Conservation (phyloP, 2,797 vertebrate genomes). For the Poeciliopsis presidionis region DNA sequence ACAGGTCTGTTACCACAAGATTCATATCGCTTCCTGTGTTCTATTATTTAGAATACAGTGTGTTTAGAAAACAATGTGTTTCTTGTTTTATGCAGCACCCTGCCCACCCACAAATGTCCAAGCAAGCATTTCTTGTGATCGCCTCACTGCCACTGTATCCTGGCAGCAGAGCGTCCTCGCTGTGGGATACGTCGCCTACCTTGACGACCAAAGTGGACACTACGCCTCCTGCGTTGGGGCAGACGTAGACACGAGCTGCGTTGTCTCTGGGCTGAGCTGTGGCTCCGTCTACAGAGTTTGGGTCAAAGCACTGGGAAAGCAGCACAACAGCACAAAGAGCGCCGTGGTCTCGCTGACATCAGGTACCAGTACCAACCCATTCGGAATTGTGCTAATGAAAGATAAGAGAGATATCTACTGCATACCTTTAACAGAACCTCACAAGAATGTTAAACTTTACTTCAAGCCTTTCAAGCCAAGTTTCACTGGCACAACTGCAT, state of each 20-base stretch:
- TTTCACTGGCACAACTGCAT: not conserved
- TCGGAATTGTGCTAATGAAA: not conserved
- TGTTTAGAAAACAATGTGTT: too few species aligned
- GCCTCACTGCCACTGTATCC: slow-evolving; percentile 51
- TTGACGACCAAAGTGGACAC: slow-evolving; percentile 45
- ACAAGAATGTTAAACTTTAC: not conserved
- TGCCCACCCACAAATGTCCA: slow-evolving; percentile 74
- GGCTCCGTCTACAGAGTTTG: slow-evolving; percentile 59
- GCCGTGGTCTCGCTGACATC: slow-evolving; percentile 14
- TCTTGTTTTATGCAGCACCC: slow-evolving; percentile 61
- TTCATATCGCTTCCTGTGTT: not conserved
- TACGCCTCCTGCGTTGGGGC: slow-evolving; percentile 44
- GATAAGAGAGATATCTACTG: not conserved
- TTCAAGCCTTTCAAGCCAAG: not conserved
- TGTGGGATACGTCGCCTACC: slow-evolving; percentile 65
- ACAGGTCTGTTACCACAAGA: slow-evolving; percentile 65
- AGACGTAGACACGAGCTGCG: slow-evolving; percentile 41
- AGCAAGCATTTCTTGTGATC: slow-evolving; percentile 57
- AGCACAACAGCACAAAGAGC: slow-evolving; percentile 68
- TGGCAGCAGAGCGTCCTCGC: slow-evolving; percentile 74
- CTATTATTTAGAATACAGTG: too few species aligned
- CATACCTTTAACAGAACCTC: not conserved
- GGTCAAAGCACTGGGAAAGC: slow-evolving; percentile 63
- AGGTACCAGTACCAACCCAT: slow-evolving; percentile 40
- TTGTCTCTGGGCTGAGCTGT: slow-evolving; percentile 59